phyloP scores from a whole-genome alignment of 1,140 invertebrate species.

The Myzus persicae region DNA sequence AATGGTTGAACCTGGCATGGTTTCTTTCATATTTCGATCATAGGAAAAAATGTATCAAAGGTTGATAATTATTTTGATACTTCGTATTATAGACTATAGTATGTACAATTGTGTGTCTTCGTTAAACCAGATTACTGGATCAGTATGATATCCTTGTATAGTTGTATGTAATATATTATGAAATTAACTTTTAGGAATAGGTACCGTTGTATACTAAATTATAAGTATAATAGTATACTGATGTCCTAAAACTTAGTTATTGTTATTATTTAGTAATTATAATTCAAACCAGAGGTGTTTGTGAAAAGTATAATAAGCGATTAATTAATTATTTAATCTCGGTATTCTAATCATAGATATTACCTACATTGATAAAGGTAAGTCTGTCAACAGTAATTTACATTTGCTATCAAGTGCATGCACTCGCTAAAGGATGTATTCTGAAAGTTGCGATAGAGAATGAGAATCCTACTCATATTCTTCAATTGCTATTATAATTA shows the following conservation, averaged over 20 bases:
- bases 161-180: neutral
- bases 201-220: too few relatives aligned
- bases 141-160: neutral
- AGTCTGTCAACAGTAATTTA: neutral
- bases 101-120: neutral
- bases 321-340: neutral
- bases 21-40: neutral
- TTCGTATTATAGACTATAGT: neutral
- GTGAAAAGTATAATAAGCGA: neutral
- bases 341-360: too few relatives aligned
- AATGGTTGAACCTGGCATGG: neutral
- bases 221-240: too few relatives aligned
- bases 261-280: neutral
- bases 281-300: neutral
- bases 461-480: neutral
- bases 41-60: neutral
- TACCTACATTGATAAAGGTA: neutral
- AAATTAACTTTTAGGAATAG: too few relatives aligned
- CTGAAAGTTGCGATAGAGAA: neutral
- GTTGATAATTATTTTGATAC: neutral
- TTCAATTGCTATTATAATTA: neutral
- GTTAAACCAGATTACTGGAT: neutral
- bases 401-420: neutral
- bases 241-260: neutral
- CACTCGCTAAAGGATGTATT: neutral